Evolutionary conservation across 2,888 invertebrate genomes (phyloP).

Genomic region (Epinotia brunnichana): DNA sequence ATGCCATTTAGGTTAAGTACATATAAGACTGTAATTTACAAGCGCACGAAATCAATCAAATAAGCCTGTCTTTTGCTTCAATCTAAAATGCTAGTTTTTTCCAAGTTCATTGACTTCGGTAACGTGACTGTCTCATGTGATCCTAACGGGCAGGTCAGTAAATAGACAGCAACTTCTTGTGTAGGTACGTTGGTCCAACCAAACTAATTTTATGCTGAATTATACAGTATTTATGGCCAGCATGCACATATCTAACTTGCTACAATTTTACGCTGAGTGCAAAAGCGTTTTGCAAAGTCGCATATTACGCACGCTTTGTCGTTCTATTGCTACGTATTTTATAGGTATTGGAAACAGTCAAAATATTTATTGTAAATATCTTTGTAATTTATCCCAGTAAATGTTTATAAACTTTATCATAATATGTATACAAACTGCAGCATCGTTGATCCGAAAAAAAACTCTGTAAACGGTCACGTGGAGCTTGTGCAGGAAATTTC

Average conservation of each 20-base stretch:
- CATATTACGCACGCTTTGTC: neutral
- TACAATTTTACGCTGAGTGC: neutral
- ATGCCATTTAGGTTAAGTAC: too few relatives aligned
- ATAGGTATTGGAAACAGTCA: neutral
- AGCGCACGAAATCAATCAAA: too few relatives aligned
- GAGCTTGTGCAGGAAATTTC: too few relatives aligned
- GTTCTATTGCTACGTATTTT: neutral
- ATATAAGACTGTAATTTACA: too few relatives aligned
- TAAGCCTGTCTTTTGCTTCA: neutral
- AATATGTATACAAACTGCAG: too few relatives aligned
- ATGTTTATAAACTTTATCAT: too few relatives aligned
- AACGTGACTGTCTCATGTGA: neutral
- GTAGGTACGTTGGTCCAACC: neutral
- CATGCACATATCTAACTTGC: neutral
- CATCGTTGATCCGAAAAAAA: too few relatives aligned
- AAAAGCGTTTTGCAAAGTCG: neutral
- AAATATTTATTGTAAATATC: neutral
- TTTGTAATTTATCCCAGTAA: too few relatives aligned
- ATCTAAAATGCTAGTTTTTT: constrained; percentile 4
- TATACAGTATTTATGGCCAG: neutral
- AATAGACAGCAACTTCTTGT: neutral
- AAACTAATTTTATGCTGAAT: constrained; percentile 19
- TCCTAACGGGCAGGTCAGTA: neutral
- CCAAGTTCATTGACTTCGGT: constrained; percentile 4
- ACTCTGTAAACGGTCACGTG: too few relatives aligned